These are phyloP conservation scores for Peromyscus polionotus DNA, from an alignment of 2,113 vertebrate species.

Conservation along the genomic window DNA sequence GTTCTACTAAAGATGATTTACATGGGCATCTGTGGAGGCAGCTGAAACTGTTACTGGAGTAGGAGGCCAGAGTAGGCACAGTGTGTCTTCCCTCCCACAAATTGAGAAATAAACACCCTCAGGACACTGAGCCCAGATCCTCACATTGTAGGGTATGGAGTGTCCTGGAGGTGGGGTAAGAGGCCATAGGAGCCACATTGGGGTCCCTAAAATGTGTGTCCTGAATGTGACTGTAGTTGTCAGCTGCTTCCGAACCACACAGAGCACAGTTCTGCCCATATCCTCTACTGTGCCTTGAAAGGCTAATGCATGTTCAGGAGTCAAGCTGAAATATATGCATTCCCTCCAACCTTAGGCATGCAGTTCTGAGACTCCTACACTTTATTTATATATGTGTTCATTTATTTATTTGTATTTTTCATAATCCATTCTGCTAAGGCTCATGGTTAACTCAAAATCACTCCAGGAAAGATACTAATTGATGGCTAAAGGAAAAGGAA, in stretches of 20 bases:
- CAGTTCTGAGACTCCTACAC: neutral
- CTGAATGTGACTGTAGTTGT: neutral
- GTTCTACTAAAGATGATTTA: constrained; percentile 83
- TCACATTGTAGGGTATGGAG: neutral
- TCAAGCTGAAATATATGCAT: neutral
- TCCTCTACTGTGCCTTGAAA: neutral
- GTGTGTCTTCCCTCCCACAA: constrained; percentile 55
- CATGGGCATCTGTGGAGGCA: constrained; percentile 75
- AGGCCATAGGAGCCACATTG: neutral
- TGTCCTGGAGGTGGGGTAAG: constrained; percentile 24
- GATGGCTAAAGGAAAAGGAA: constrained; percentile 35
- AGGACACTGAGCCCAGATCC: constrained; percentile 32
- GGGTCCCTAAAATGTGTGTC: neutral
- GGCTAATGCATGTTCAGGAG: neutral
- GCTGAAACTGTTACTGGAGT: constrained; percentile 55
- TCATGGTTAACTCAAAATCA: constrained; percentile 28
- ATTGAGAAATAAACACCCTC: constrained; percentile 66
- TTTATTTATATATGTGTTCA: neutral
- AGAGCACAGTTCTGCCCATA: neutral
- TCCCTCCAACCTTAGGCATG: neutral
- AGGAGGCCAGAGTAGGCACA: constrained; percentile 40
- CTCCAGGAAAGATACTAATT: neutral
- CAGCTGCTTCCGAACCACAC: constrained; percentile 3
- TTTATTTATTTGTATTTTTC: neutral
- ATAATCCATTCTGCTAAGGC: neutral